These are phyloP conservation scores for western clawed frog (Xenopus tropicalis) DNA, from an alignment of 2,113 vertebrate genomes.

Conservation along the genomic window UCB_Xtro_10.0 CM004444.2:129926001-129926500, in stretches of 20 bases:
- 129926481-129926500: neutral
- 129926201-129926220: slow-evolving; percentile 30
- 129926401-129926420: neutral
- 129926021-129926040: slow-evolving; percentile 14
- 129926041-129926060: slow-evolving; percentile 24
- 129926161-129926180: slow-evolving; percentile 33
- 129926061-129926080: slow-evolving; percentile 35
- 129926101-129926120: slow-evolving; percentile 40
- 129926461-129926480: neutral
- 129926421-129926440: slow-evolving; percentile 1
- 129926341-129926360: neutral
- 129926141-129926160: slow-evolving; percentile 40
- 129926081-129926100: slow-evolving; percentile 37
- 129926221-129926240: slow-evolving; percentile 23
- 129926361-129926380: slow-evolving; percentile 14
- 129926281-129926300: slow-evolving; percentile 6
- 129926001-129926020: too few relatives aligned
- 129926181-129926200: slow-evolving; percentile 38
- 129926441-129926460: neutral
- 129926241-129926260: slow-evolving; percentile 22
- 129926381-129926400: neutral
- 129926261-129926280: slow-evolving; percentile 3
- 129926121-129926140: slow-evolving; percentile 32
- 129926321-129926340: slow-evolving; percentile 9
- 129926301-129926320: slow-evolving; percentile 22